Conservation (phyloP, 2,888 invertebrate species). For the Tetranychus truncatus region DNA sequence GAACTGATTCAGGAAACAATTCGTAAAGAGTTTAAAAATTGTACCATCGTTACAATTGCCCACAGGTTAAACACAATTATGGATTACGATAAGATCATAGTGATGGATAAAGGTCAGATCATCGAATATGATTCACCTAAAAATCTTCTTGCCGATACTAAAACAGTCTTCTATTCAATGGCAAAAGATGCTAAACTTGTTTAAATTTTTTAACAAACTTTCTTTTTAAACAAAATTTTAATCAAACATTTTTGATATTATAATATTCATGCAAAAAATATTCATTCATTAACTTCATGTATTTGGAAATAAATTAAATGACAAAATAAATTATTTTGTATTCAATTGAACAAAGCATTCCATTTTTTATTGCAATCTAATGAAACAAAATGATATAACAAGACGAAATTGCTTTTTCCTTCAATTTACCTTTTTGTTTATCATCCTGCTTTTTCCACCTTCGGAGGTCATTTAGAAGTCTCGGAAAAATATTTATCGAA, state of each 20-base stretch:
- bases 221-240: neutral
- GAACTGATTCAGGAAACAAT: conserved; percentile 34
- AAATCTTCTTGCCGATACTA: conserved; percentile 22
- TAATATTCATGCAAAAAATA: neutral
- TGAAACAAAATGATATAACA: too few species aligned
- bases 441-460: neutral
- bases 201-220: neutral
- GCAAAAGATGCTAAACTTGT: conserved; percentile 24
- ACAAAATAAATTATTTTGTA: too few species aligned
- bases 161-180: conserved; percentile 26
- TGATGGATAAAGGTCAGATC: conserved; percentile 32
- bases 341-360: too few species aligned
- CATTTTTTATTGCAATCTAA: too few species aligned
- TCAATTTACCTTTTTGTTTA: neutral
- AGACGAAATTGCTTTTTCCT: neutral
- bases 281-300: too few species aligned
- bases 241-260: neutral
- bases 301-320: too few species aligned
- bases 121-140: conserved; percentile 26
- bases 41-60: conserved; percentile 35
- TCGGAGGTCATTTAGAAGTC: neutral
- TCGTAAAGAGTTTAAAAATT: conserved; percentile 31
- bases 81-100: conserved; percentile 46
- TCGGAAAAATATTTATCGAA: neutral
- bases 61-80: conserved; percentile 38